phyloP scores from a whole-genome alignment of 1,140 invertebrate genomes.

The Drosophila mojavensis region DNA sequence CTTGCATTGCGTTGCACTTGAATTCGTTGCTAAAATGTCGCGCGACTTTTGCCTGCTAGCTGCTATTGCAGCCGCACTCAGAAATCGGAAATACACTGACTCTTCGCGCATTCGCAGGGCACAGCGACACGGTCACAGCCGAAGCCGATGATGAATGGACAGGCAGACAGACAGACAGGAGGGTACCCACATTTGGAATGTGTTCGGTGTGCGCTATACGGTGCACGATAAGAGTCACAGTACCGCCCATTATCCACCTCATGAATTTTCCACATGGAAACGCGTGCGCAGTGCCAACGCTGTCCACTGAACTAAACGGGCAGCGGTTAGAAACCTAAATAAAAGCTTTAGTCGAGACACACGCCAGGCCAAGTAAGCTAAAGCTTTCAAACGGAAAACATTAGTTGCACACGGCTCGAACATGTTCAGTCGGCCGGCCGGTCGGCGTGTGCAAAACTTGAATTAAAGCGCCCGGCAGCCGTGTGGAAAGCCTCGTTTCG shows the following conservation, averaged over 20 bases:
- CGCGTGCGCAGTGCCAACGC: conserved; percentile 26
- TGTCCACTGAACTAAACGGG: conserved; percentile 9
- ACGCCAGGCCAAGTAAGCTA: background rate
- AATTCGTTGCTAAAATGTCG: conserved; percentile 48
- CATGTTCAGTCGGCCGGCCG: conserved; percentile 35
- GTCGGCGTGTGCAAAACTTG: conserved; percentile 74
- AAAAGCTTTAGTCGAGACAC: conserved; percentile 30
- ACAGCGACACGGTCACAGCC: conserved; percentile 30
- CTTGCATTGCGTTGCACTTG: conserved; percentile 68
- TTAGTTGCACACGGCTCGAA: conserved; percentile 62
- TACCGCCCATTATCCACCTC: conserved; percentile 38
- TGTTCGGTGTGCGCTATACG: conserved; percentile 32
- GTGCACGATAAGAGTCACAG: conserved; percentile 44
- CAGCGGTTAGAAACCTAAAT: no score
- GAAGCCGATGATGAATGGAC: conserved; percentile 53
- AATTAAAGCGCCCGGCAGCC: conserved; percentile 48
- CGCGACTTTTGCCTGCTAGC: conserved; percentile 57
- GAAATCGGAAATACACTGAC: conserved; percentile 63
- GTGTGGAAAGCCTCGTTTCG: conserved; percentile 77
- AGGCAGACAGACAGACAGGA: conserved; percentile 34
- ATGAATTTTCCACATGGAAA: conserved; percentile 9
- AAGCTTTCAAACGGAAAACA: conserved; percentile 22
- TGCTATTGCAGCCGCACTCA: conserved; percentile 60
- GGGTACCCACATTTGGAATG: conserved; percentile 21
- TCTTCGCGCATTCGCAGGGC: conserved; percentile 31